These are phyloP conservation scores for Mantis religiosa DNA, from an alignment of 2,888 invertebrate genomes.

Conservation along the genomic window DNA sequence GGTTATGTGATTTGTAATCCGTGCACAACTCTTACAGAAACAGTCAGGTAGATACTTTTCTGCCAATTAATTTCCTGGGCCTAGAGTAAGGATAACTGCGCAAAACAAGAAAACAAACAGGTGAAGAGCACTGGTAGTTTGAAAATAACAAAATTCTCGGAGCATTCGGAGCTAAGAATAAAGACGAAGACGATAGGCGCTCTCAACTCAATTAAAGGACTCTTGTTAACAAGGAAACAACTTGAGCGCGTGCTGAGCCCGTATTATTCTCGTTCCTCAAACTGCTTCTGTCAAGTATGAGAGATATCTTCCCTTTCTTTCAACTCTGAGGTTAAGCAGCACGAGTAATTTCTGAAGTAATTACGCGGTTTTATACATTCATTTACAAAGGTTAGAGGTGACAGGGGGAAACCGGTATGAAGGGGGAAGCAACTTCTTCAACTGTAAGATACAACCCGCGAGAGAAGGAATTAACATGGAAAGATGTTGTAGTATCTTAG, in stretches of 20 bases:
- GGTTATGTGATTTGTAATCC: no score
- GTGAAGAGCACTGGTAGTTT: background rate
- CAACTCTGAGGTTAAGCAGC: background rate
- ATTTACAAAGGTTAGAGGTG: background rate
- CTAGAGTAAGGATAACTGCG: no score
- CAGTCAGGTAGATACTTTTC: no score
- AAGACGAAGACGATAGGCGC: background rate
- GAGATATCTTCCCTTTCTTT: background rate
- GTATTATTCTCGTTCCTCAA: background rate
- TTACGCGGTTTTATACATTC: background rate
- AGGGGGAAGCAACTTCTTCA: background rate
- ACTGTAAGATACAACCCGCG: background rate
- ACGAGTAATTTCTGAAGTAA: background rate
- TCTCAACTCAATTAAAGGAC: background rate
- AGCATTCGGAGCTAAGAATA: no score
- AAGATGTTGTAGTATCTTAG: no score
- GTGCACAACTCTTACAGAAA: no score
- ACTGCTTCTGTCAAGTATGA: background rate
- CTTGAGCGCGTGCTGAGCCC: no score
- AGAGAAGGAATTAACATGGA: no score
- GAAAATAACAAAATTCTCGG: background rate
- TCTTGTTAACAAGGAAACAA: background rate
- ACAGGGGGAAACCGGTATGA: background rate
- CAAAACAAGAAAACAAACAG: no score
- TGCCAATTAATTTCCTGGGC: no score